A percentile compares a stretch with the other conserved stretches of the same genome.
phyloP scores from a whole-genome alignment of 2,888 invertebrate genomes.

The Ashinkailepas kermadecensis region DNA sequence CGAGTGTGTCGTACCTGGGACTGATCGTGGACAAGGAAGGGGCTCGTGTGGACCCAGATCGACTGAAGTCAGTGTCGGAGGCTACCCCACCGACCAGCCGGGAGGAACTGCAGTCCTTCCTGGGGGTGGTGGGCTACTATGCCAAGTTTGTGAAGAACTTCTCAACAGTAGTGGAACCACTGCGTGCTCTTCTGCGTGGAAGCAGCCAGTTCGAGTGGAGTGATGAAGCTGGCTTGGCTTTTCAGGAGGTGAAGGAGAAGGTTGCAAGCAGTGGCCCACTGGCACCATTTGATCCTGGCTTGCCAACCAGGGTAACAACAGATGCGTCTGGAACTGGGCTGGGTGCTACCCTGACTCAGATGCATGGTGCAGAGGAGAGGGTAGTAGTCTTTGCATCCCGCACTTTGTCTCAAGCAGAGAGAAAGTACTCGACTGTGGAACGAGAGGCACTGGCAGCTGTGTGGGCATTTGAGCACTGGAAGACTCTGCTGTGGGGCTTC shows the following conservation, averaged over 20 bases:
- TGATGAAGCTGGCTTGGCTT: not conserved
- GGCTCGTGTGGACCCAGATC: not conserved
- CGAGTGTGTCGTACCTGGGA: not conserved
- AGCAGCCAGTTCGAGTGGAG: not conserved
- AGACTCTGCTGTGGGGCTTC: too few relatives aligned
- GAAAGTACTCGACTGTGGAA: too few relatives aligned
- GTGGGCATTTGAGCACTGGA: too few relatives aligned
- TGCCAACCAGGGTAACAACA: too few relatives aligned
- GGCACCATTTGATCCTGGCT: not conserved
- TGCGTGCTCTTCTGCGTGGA: not conserved
- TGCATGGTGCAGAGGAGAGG: too few relatives aligned
- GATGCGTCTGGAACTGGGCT: not conserved
- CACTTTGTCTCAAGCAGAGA: too few relatives aligned
- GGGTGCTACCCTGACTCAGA: not conserved
- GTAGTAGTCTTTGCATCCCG: too few relatives aligned
- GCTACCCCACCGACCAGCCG: not conserved
- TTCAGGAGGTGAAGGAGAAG: not conserved
- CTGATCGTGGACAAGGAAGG: not conserved
- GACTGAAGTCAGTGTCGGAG: not conserved
- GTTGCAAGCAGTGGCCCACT: not conserved
- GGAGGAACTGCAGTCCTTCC: not conserved
- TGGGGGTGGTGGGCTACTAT: not conserved
- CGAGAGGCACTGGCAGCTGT: too few relatives aligned
- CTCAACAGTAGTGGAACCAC: not conserved
- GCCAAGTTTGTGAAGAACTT: not conserved